Evolutionary conservation across 2,113 vertebrate genomes (phyloP).

Genomic region (Bungarus multicinctus): DNA sequence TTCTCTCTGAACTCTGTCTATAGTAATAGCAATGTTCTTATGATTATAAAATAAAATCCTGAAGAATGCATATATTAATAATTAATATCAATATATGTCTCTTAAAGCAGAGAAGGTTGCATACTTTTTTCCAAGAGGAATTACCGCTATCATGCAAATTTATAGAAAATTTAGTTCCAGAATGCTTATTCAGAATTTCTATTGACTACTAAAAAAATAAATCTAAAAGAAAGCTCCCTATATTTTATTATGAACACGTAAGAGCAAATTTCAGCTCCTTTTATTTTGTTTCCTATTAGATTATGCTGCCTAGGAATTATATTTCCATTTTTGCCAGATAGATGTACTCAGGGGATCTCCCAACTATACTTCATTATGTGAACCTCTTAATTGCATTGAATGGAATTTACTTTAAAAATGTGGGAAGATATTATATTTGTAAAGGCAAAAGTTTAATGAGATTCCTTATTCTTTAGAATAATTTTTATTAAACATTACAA

Average conservation of each 20-base stretch:
- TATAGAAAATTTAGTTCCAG: not conserved
- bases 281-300: conserved; percentile 2
- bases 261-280: not conserved
- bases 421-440: not conserved
- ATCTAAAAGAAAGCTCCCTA: not conserved
- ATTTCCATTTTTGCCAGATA: not conserved
- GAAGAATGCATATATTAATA: not conserved
- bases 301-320: not conserved
- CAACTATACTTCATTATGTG: not conserved
- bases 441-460: not conserved
- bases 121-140: not conserved
- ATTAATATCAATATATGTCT: not conserved
- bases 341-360: accelerated
- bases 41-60: not conserved
- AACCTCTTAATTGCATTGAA: not conserved
- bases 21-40: not conserved
- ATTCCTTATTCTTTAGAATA: not conserved
- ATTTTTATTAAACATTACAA: not conserved
- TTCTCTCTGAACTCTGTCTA: not conserved
- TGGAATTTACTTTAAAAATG: not conserved
- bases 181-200: not conserved
- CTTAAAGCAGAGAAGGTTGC: not conserved
- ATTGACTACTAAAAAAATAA: not conserved
- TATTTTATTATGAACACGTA: not conserved
- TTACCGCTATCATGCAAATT: not conserved